These are phyloP conservation scores for Loxodonta africana DNA, from an alignment of 2,113 vertebrate species.

Conservation along the genomic window DNA sequence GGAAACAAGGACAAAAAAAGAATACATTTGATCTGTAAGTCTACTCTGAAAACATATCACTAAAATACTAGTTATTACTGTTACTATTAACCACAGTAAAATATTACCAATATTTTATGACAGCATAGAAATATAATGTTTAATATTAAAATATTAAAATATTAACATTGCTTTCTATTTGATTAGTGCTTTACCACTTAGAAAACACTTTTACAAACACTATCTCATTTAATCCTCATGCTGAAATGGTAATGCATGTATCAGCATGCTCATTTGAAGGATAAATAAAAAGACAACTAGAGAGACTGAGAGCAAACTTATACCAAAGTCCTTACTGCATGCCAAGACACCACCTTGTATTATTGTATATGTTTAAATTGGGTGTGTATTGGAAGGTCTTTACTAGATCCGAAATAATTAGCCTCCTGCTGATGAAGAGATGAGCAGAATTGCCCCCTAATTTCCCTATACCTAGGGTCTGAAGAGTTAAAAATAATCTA, in stretches of 20 bases:
- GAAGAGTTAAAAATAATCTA: conserved; percentile 14
- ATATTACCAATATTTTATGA: conserved; percentile 4
- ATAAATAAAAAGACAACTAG: not conserved
- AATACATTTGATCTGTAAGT: not conserved
- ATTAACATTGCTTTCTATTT: not conserved
- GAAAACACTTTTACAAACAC: not conserved
- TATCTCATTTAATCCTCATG: not conserved
- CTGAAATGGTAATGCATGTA: not conserved
- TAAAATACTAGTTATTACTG: not conserved
- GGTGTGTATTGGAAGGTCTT: not conserved
- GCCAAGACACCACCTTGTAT: not conserved
- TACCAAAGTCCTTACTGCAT: not conserved
- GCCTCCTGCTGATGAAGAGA: not conserved
- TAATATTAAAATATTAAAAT: conserved; percentile 7
- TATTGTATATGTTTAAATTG: not conserved
- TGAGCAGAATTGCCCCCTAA: not conserved
- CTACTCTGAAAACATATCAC: not conserved
- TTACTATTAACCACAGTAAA: not conserved
- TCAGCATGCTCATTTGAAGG: not conserved
- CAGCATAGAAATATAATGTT: not conserved
- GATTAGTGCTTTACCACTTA: not conserved
- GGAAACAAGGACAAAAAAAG: not conserved
- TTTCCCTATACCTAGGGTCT: not conserved
- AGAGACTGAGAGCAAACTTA: not conserved
- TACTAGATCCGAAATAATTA: not conserved